Base-by-base conservation (phyloP, 2,888 invertebrate species). In the Thera obeliscata region DNA sequence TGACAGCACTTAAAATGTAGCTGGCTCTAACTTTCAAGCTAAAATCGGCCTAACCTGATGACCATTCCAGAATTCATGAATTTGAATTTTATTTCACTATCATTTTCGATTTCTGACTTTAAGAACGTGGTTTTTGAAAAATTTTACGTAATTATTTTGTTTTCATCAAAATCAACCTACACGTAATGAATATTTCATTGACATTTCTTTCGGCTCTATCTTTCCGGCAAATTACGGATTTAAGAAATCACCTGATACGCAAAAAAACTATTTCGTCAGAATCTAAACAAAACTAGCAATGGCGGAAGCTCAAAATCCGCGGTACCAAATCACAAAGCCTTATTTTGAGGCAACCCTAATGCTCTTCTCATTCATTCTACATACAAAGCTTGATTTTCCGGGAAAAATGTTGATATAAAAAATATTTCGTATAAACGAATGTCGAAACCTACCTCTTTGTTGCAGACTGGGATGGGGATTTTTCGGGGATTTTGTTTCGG, bases 341-440 rank as follows among this genome's bases (percentile, higher is more conserved):
- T 70, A 62, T 61, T 64, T 59, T 62, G 66, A 67, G 75, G 67
- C 81, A 82, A 65, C 81, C 81, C 76, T 85, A 83, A 81, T 78
- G 73, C 77, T 73, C 76, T 79, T 75, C 78, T 76, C 77, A 72
- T 75, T 76, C 80, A 71, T 75, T 75, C 80, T 57, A 73, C 73
- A 79, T 73, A 78, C 80, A 81, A 76, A 85, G 80, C 80, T 74
- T 78, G 80, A 83, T 81, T 77, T 73, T 62, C 68, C 70, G 73
- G 72, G 54, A 58, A 79, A 81, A 82, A 81, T 72, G 67, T 78
- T 66, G 72, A 74, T 78, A 80, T 73, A 77, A 77, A 78, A 75
- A 72, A 70, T 64, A 71, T 75, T 75, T 78, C 77, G 72, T 77
- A 62, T 73, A 71, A 50, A 61, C 64, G 69, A 66, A 63, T 67